Base-by-base conservation (phyloP, 1,140 invertebrate genomes). In the Drosophila parabipectinata region DNA sequence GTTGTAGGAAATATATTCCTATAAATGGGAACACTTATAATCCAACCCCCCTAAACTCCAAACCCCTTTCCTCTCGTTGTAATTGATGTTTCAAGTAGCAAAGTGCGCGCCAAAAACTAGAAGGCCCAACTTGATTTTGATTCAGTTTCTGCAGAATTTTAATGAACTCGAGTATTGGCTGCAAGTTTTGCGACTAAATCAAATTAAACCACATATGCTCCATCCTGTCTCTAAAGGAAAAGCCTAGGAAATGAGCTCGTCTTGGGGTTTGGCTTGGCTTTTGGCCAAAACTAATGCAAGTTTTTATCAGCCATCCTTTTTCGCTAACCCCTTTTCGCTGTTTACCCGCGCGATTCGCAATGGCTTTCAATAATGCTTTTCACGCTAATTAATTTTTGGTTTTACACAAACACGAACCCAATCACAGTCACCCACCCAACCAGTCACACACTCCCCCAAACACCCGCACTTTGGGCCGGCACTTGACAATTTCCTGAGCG, bases 311-410 rank as follows among this genome's bases (percentile, higher is more conserved):
- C 60, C 69, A 47, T 47, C 44, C 44, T 24, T 21, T 47, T 37
- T 28, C 12, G 12, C 7, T 53, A 51, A 37, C 34, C 34, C 39
- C 45, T 14, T 10, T 6, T 0, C 21, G 0, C 12, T 2, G 4
- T 34, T 39, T n/a, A 37, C 10, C 34, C 34, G 34, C 14, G 34
- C 61, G 47, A 41, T 87, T 79, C 50, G 60, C 66, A 53, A 68
- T 61, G 66, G 64, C 60, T 75, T 79, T 89, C 73, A 73, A 84
- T 77, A 88, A 88, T 89, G 74, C 77, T 89, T 88, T 88, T 88
- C 79, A 89, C 84, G 85, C 84, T 89, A 88, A 88, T 88, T 88
- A 90, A 90, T 88, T 88, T 88, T 74, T 44, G 72, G 79, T 79
- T 72, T 79, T 68, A 55, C 77, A 81, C 78, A 62, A 45, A 62